Evolutionary conservation across 2,888 invertebrate species (phyloP).

Genomic region (Napeogenes inachia): DNA sequence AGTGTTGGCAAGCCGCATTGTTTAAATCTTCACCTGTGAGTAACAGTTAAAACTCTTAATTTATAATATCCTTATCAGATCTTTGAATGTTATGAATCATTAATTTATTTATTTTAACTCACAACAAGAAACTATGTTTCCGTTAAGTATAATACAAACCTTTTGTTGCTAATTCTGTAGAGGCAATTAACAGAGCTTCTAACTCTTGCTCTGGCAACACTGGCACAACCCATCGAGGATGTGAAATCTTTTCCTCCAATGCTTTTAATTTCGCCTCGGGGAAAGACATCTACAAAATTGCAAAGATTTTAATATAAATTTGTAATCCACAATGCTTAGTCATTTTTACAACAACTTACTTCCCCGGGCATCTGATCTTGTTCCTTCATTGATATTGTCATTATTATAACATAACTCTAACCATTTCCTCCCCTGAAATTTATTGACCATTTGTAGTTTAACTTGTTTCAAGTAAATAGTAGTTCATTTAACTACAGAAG

Average conservation of each 20-base stretch:
- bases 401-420: slow-evolving; percentile 64
- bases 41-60: slow-evolving; percentile 8
- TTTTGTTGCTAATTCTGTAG: slow-evolving; percentile 90
- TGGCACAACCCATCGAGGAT: slow-evolving; percentile 97
- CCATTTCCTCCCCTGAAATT: slow-evolving; percentile 51
- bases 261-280: slow-evolving; percentile 91
- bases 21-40: slow-evolving; percentile 88
- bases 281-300: slow-evolving; percentile 76
- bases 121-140: slow-evolving; percentile 4
- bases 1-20: slow-evolving; percentile 93
- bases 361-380: slow-evolving; percentile 73
- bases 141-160: slow-evolving; percentile 65
- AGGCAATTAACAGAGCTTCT: slow-evolving; percentile 92
- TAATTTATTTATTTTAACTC: too few species aligned
- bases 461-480: neutral
- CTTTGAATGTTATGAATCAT: neutral
- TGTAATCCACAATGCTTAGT: neutral
- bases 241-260: slow-evolving; percentile 96
- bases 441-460: neutral
- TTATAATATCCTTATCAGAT: slow-evolving; percentile 3
- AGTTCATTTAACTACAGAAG: neutral
- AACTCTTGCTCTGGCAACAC: slow-evolving; percentile 97
- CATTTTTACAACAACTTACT: slow-evolving; percentile 42
- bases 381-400: slow-evolving; percentile 76
- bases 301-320: slow-evolving; percentile 7